phyloP scores from a whole-genome alignment of 2,888 invertebrate species.

The Ormyrus labotus region DNA sequence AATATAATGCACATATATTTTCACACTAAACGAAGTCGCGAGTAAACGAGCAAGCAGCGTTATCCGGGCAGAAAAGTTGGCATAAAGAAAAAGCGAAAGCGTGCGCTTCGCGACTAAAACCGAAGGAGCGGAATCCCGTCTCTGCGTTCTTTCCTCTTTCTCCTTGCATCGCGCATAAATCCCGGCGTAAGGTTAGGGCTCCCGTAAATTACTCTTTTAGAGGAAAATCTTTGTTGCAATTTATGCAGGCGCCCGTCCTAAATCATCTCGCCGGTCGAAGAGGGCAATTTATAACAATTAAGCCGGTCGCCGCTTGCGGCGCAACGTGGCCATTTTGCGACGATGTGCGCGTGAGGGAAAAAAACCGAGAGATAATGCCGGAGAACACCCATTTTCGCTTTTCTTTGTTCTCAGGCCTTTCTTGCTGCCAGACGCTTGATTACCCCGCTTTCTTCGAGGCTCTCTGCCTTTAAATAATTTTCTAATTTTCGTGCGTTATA shows the following conservation, averaged over 20 bases:
- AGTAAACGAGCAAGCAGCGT: conserved; percentile 38
- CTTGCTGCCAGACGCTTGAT: conserved; percentile 46
- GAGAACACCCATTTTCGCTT: conserved; percentile 60
- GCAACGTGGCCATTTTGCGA: conserved; percentile 20
- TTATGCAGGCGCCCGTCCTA: conserved; percentile 70
- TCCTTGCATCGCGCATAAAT: conserved; percentile 63
- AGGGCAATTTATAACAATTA: conserved; percentile 75
- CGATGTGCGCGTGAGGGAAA: conserved; percentile 36
- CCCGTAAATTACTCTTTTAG: conserved; percentile 73
- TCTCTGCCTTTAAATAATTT: background rate
- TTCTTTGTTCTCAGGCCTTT: conserved; percentile 52
- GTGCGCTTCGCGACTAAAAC: conserved; percentile 3
- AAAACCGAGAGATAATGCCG: conserved; percentile 15
- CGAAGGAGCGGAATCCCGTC: conserved; percentile 39
- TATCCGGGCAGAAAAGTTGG: background rate
- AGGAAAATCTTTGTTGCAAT: conserved; percentile 73
- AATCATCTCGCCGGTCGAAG: conserved; percentile 73
- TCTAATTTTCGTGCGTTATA: conserved; percentile 12
- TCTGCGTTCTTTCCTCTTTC: background rate
- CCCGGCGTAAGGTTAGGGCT: conserved; percentile 61
- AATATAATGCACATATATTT: conserved; percentile 8
- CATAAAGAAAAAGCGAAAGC: conserved; percentile 15
- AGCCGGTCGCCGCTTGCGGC: conserved; percentile 57
- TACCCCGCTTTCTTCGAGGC: background rate
- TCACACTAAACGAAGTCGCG: conserved; percentile 19